A percentile compares a stretch with the other conserved stretches of the same genome.
Conservation (phyloP, 2,797 vertebrate species). For the Bucorvus abyssinicus region DNA sequence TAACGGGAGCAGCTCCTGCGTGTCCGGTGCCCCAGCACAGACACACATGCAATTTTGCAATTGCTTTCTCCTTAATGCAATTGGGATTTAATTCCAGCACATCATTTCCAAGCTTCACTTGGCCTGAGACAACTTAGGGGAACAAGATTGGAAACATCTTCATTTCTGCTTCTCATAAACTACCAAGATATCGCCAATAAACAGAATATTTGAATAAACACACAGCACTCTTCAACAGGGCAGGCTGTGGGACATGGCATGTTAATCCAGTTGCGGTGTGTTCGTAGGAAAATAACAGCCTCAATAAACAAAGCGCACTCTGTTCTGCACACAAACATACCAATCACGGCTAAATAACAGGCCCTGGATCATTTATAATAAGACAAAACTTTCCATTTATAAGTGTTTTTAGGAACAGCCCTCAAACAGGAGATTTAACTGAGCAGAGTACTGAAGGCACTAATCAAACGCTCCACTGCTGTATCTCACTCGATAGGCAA, state of each 20-base stretch:
- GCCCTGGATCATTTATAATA: neutral
- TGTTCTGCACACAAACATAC: neutral
- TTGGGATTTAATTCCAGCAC: neutral
- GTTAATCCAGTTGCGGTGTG: neutral
- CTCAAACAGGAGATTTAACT: constrained; percentile 11
- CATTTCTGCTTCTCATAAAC: neutral
- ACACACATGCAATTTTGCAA: neutral
- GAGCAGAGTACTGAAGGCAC: constrained; percentile 20
- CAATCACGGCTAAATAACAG: constrained; percentile 28
- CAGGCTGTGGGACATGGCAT: neutral
- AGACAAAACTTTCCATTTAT: neutral
- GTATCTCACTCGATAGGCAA: neutral
- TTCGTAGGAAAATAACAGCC: neutral
- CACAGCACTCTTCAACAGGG: neutral
- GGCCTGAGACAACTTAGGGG: neutral
- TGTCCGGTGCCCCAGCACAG: neutral
- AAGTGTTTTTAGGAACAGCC: constrained; percentile 35
- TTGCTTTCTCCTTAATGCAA: neutral
- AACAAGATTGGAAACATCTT: neutral
- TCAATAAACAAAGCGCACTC: neutral
- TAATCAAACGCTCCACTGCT: constrained; percentile 20
- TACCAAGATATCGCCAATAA: neutral
- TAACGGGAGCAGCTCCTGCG: neutral
- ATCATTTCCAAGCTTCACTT: neutral
- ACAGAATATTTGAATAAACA: neutral